Percentiles rank a stretch among this genome's conserved stretches.
phyloP scores from a whole-genome alignment of 35 echinoderm and acorn worm species.

The Chiridota heheva region DNA sequence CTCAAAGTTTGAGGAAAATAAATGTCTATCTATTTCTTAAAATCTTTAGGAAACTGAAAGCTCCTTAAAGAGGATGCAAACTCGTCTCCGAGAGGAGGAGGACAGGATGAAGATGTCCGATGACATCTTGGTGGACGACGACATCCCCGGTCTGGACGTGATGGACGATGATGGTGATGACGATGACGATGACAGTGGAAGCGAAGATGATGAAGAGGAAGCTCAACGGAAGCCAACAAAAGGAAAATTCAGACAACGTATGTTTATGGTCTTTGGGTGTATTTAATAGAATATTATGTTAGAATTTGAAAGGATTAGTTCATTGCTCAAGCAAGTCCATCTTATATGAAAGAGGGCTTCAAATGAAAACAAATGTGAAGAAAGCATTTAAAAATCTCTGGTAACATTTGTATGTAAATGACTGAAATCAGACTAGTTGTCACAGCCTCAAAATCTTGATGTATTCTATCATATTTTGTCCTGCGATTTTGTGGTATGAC shows the following conservation, averaged over 20 bases:
- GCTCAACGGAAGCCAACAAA: background rate
- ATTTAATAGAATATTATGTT: background rate
- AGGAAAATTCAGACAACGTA: conserved; percentile 54
- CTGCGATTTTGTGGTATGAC: too few relatives aligned
- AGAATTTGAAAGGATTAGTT: background rate
- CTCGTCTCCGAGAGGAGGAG: conserved; percentile 76
- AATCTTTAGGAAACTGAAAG: conserved; percentile 87
- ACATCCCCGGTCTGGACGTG: conserved; percentile 48
- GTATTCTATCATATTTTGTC: too few relatives aligned
- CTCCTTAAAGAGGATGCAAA: conserved; percentile 89
- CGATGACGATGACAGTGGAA: conserved; percentile 68
- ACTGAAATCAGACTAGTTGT: too few relatives aligned
- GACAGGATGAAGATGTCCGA: conserved; percentile 60
- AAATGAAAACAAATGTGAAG: too few relatives aligned
- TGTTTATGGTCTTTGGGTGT: too few relatives aligned
- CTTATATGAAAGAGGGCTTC: too few relatives aligned
- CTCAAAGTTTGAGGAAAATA: too few relatives aligned
- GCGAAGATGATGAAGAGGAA: conserved; percentile 64
- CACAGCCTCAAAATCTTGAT: too few relatives aligned
- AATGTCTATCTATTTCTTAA: too few relatives aligned
- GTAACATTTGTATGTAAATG: too few relatives aligned
- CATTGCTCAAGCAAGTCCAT: too few relatives aligned
- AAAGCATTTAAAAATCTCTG: too few relatives aligned
- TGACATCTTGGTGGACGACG: conserved; percentile 80
- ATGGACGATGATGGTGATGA: conserved; percentile 78